These are phyloP conservation scores for Lithophane semibrunnea DNA, from an alignment of 2,888 invertebrate genomes.

Conservation along the genomic window DNA sequence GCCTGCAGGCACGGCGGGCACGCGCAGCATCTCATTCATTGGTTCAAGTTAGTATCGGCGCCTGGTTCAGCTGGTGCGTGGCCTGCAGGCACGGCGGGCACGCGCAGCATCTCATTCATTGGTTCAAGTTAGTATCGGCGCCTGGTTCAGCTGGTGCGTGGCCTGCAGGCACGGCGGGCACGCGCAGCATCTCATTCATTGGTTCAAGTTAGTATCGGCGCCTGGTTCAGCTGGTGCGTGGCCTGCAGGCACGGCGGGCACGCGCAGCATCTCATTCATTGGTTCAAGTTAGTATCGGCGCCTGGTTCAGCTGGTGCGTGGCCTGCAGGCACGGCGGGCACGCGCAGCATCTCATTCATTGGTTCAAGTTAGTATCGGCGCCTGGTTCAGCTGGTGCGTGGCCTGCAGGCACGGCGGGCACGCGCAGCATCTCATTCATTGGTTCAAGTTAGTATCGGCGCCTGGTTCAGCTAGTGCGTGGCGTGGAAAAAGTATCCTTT, in stretches of 20 bases:
- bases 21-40: conserved; percentile 96
- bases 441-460: conserved; percentile 92
- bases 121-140: conserved; percentile 93
- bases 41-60: conserved; percentile 93
- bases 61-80: conserved; percentile 99
- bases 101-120: conserved; percentile 96
- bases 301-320: conserved; percentile 99
- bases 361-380: conserved; percentile 93
- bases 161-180: conserved; percentile 99
- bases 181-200: conserved; percentile 96
- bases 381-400: conserved; percentile 99
- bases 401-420: conserved; percentile 99
- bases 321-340: conserved; percentile 99
- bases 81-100: conserved; percentile 99
- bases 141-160: conserved; percentile 99
- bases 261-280: conserved; percentile 96
- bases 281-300: conserved; percentile 93
- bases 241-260: conserved; percentile 99
- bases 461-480: no score
- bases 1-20: conserved; percentile 99
- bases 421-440: conserved; percentile 96
- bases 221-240: conserved; percentile 99
- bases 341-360: conserved; percentile 96
- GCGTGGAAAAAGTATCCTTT: no score
- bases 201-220: conserved; percentile 93